Base-by-base conservation (phyloP, 2,797 vertebrate species). In the Anas flavirostris region DNA sequence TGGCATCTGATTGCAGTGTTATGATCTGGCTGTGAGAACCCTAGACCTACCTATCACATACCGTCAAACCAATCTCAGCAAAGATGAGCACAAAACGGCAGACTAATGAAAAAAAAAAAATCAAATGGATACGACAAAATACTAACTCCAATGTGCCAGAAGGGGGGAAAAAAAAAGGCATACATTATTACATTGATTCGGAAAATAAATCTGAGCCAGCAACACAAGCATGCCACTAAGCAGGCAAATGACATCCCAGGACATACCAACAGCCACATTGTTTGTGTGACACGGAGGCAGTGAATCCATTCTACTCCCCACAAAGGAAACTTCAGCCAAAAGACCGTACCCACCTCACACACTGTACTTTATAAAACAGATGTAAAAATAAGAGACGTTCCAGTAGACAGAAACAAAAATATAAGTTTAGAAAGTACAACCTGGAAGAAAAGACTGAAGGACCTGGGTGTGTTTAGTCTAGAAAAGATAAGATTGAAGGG, bases 381-480 rank as follows among this genome's bases (percentile, higher is more conserved):
- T 8, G 22, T 52, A 94, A 84, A 95, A 85, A 74, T 43, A 25
- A 60, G 43, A 96, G 52, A 77, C 7, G 13, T 11, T 59, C 29
- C 37, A 82, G 33, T 19, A 48, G 39, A 84, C 76, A 94, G 18
- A 48, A 91, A 60, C 7, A 50, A 76, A 33, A 92, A 35, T 7
- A 3, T 8, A 5, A 70, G 31, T 4, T 16, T 11, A 88, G 63
- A 59, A 79, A 74, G 17, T 26, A 70, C 5, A 25, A 86, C 48
- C 28, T 53, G 35, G 64, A 43, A 67, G 64, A 94, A 91, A 70
- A 0, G 0, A 77, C 60, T 46, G 1, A 91, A 76, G 33, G 56
- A 86, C 35, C 31, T 43, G 28, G 22, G 56, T 64, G 67, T 70
- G 90, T 94, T 94, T 93, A 84, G 81, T 82, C 90, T 80, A 58